Percentiles rank a stretch among this genome's conserved stretches.
phyloP scores from a whole-genome alignment of 2,888 invertebrate species.

The Helicoverpa assulta region DNA sequence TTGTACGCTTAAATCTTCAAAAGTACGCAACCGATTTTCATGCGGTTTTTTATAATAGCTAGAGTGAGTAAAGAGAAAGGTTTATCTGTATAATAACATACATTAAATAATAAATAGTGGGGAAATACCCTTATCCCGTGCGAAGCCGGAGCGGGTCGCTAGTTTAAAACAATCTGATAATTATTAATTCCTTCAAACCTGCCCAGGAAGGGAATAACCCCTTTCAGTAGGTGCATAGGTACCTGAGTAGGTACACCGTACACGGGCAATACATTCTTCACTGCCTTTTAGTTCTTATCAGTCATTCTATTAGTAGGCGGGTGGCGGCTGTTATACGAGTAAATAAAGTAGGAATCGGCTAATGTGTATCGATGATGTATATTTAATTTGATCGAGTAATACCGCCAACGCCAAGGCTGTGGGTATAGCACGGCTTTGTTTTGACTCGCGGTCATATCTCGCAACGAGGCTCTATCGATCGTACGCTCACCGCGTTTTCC shows the following conservation, averaged over 20 bases:
- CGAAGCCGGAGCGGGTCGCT: too few species aligned
- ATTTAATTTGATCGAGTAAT: constrained; percentile 67
- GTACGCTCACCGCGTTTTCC: constrained; percentile 72
- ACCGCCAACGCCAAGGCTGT: constrained; percentile 79
- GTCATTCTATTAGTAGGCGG: constrained; percentile 42
- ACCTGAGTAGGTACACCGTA: neutral
- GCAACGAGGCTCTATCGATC: constrained; percentile 75
- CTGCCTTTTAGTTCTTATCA: constrained; percentile 35
- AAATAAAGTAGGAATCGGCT: constrained; percentile 50
- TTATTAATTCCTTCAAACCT: too few species aligned
- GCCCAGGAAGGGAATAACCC: too few species aligned
- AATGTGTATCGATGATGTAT: constrained; percentile 28
- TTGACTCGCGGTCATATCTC: constrained; percentile 79
- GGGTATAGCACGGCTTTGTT: constrained; percentile 72
- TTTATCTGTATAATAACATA: too few species aligned
- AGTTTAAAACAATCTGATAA: too few species aligned
- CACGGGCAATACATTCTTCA: neutral
- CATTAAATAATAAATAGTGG: too few species aligned
- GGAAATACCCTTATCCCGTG: too few species aligned
- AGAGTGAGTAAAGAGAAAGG: too few species aligned
- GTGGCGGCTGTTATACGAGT: constrained; percentile 31
- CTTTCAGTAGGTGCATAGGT: neutral
- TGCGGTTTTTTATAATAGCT: too few species aligned
- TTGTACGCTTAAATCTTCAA: too few species aligned
- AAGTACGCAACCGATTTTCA: too few species aligned